Base-by-base conservation (phyloP, 1,140 invertebrate species). In the Chymomyza costata region DNA sequence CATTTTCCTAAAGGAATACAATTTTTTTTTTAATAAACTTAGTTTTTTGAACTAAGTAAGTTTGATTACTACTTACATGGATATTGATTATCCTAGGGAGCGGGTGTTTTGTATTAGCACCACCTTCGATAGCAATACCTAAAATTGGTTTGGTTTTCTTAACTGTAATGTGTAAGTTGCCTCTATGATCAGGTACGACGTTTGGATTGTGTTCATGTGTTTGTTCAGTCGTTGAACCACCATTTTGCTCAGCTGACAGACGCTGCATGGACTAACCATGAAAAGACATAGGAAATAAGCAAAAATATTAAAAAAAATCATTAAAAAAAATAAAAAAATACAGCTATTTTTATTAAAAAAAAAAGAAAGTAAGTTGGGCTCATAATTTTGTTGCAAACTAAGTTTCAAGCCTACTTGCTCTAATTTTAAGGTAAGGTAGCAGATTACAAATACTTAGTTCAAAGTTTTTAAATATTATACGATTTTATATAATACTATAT, bases 121-220 rank as follows among this genome's bases (percentile, higher is more conserved):
- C 97, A 52, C 97, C 97, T 88, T 98, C 96, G 69, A 99, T 98
- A 40, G 96, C 96, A 68, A 99, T 96, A 54, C 97, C 97, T 61
- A 98, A 90, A 74, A 96, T 95, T 32, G 95, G 94, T 87, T 96
- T 96, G 13, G 92, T 95, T 87, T 98, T 98, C 86, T 92, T 94
- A 58, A 95, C 93, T 53, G 91, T 93, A 71, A 95, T 93, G 76
- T 93, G 89, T 66, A 94, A 89, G 86, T 94, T 93, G 53, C 94
- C 94, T 86, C 94, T 93, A 84, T 93, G 91, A 87, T 95, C 93
- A 60, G 92, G 89, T 71, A 93, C 90, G 56, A 94, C 92, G 73
- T 91, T 86, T 60, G 90, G 90, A 44, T 89, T 88, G 82, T 91
- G 88, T 65, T 89, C 88, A 48, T 88, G 87, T 58, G 87, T 86